These are phyloP conservation scores for Zapornia atra DNA, from an alignment of 2,113 vertebrate genomes.

Conservation along the genomic window DNA sequence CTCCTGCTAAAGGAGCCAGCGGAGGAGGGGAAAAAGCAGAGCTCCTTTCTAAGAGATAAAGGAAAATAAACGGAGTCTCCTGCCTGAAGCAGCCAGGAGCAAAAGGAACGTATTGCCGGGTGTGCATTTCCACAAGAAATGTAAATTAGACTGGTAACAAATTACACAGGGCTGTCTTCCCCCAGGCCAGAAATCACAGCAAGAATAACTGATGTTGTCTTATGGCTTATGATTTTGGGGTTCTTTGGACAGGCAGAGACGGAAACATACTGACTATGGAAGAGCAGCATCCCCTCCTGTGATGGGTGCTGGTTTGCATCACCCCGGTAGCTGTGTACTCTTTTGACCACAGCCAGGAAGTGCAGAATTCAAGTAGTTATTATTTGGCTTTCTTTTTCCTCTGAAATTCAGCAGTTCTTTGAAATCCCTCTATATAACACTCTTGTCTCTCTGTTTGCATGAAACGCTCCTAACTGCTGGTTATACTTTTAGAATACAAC, in stretches of 20 bases:
- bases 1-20: background rate
- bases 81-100: background rate
- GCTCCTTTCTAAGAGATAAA: constrained; percentile 1
- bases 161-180: background rate
- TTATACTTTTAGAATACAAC: background rate
- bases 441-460: background rate
- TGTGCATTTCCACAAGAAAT: background rate
- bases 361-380: background rate
- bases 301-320: background rate
- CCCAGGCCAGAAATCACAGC: background rate
- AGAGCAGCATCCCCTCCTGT: background rate
- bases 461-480: background rate
- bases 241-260: background rate
- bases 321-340: background rate
- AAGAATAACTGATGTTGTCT: background rate
- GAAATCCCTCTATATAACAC: background rate
- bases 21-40: background rate
- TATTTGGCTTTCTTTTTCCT: background rate
- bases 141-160: background rate
- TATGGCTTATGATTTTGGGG: background rate
- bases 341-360: background rate
- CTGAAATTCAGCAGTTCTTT: background rate
- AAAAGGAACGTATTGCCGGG: background rate
- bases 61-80: constrained; percentile 10
- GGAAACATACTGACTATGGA: background rate